Evolutionary conservation across 2,888 invertebrate genomes (phyloP), one percentile per base, ranked within the genome.

Genomic region (Eurytoma californica): DNA sequence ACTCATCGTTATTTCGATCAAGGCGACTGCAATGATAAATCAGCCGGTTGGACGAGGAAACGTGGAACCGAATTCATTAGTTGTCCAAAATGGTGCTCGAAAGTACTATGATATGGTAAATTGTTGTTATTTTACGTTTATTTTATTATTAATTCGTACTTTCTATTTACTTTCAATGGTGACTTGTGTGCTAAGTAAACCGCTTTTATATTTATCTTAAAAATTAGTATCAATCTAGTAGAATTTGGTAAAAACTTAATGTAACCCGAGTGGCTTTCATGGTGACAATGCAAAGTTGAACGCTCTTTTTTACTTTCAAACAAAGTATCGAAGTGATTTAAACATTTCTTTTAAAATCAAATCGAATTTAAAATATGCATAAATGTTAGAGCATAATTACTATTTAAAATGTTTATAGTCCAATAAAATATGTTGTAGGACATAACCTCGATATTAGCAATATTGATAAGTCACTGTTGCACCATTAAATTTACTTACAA

Each of bases 91-190:
- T 98, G 98, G 98, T 97, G 90, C 93, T 98, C 86, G 98, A 98
- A 94, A 98, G 98, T 95, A 98, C 98, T 90, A 97, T 98, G 95
- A 97, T 98, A 91, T 98, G 98, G 96, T 96, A 92, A 82, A 49
- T 79, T 65, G 67, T 61, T 80, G 63, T 76, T 79, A 39, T 39
- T 80, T 83, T 77, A 74, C 67, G 24, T 72, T 81, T 49, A 69
- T 69, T 28, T 18, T n/a, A 72, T 70, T 66, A 30, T 72, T 70
- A 39, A 39, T 39, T 39, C 39, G 39, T 39, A 39, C 39, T 39
- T 39, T 39, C 9, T 24, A 1, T 39, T 39, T 39, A 39, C 1
- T 9, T 39, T 39, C 39, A 7, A 9, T 9, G 2, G 7, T 39
- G 7, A 1, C 39, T 39, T 39, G 39, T 39, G 39, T 9, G 9